These are phyloP conservation scores for Harpagus bidentatus DNA, from an alignment of 2,113 vertebrate species.

Conservation along the genomic window DNA sequence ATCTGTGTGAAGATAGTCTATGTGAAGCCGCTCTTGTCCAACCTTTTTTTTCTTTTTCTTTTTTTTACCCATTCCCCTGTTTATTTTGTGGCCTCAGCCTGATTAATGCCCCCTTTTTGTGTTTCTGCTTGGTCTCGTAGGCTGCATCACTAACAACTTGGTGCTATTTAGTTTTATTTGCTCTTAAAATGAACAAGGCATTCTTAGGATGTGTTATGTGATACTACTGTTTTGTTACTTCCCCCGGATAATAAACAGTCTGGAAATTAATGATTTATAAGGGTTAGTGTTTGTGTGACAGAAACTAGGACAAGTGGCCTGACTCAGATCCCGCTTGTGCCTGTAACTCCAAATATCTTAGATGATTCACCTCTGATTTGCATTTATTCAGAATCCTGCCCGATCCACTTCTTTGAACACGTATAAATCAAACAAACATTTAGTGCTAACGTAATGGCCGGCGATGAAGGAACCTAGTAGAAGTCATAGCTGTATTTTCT, in stretches of 20 bases:
- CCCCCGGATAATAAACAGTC: slow-evolving; percentile 59
- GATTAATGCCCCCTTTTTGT: slow-evolving; percentile 14
- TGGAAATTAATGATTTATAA: slow-evolving; percentile 68
- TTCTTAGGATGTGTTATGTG: slow-evolving; percentile 59
- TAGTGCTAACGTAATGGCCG: neutral
- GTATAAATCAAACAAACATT: rapidly evolving
- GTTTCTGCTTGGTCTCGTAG: neutral
- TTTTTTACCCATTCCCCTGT: neutral
- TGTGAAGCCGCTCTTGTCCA: neutral
- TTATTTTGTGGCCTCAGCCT: slow-evolving; percentile 4
- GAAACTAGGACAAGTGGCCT: slow-evolving; percentile 25
- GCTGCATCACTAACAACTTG: slow-evolving; percentile 28
- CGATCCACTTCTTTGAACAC: neutral
- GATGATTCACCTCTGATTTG: neutral
- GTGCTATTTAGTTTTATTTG: slow-evolving; percentile 70
- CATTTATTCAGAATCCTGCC: neutral
- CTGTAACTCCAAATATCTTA: neutral
- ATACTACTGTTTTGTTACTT: slow-evolving; percentile 61
- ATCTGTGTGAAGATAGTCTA: neutral
- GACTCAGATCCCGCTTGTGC: neutral
- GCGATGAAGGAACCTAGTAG: neutral
- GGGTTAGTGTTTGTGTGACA: slow-evolving; percentile 41
- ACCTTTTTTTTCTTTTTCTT: neutral
- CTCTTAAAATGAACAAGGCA: slow-evolving; percentile 65
- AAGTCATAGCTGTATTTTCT: neutral